Evolutionary conservation across 2,113 vertebrate genomes (phyloP), one percentile per base, ranked within the genome.

Genomic region (Synodontis membranacea): DNA sequence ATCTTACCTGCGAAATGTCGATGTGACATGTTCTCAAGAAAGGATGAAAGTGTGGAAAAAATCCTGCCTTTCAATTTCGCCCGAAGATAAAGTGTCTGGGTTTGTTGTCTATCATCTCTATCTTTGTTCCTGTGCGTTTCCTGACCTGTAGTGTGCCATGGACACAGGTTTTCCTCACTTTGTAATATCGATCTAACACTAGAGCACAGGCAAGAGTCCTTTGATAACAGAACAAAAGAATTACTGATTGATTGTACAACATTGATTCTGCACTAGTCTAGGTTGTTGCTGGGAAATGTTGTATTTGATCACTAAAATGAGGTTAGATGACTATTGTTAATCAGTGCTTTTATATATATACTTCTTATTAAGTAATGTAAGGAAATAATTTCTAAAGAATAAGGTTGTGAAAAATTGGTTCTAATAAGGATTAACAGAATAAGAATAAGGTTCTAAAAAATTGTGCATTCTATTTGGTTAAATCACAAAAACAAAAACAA

Each of bases 1-100:
- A 42, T 80, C 60, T 87, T 39, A 88, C 83, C 84, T 80, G 72
- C n/a, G 62, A 88, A 86, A 86, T 68, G 46, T 80, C 76, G 75
- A 34, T 37, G 70, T 83, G 58, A 88, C 58, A 86, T n/a, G 42
- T 87, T 81, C 46, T 14, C 62, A 54, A 58, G n/a, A 70, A 62
- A 34, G 62, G 75, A 42, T 46, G 44, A 19, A 19, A 44, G 54
- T 50, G 39, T 68, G 17, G 31, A 80, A 31, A 31, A 62, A 39
- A 50, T n/a, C 10, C 8, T 50, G 8, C 39, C 39, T n/a, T 72
- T 58, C 37, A 50, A 21, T 66, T 86, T n/a, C 7, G 46, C 4
- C 52, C 62, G 39, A 44, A 84, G 39, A 75, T 58, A 21, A 83
- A 62, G 6, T 54, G 21, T 52, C 9, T 68, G 52, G 37, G 37